Conservation (phyloP, 1,140 invertebrate genomes). For the Drosophila bocqueti region DNA sequence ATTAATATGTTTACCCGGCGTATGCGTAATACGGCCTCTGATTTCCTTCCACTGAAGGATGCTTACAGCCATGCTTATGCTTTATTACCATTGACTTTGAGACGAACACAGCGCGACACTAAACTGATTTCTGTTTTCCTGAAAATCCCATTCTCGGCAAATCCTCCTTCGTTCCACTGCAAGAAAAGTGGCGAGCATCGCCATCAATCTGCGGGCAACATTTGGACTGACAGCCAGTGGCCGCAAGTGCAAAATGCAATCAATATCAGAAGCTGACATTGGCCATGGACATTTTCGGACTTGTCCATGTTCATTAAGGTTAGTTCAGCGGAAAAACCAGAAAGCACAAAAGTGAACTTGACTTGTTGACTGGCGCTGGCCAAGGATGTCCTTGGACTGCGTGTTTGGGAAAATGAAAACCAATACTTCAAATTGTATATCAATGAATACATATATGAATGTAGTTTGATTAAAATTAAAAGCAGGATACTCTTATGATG, state of each 20-base stretch:
- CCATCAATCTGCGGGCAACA: slow-evolving; percentile 29
- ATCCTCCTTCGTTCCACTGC: background rate
- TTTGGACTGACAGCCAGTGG: slow-evolving; percentile 38
- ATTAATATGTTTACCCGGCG: slow-evolving; percentile 61
- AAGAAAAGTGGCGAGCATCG: slow-evolving; percentile 35
- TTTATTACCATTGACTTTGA: slow-evolving; percentile 6
- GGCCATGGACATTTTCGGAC: slow-evolving; percentile 25
- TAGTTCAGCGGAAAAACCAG: slow-evolving; percentile 16
- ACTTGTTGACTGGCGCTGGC: background rate
- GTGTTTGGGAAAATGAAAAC: slow-evolving; percentile 3
- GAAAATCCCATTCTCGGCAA: slow-evolving; percentile 4
- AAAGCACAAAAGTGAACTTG: slow-evolving; percentile 8
- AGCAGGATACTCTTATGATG: background rate
- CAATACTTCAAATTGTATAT: slow-evolving; percentile 1
- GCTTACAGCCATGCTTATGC: background rate
- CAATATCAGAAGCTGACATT: slow-evolving; percentile 57
- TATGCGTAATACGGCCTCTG: slow-evolving; percentile 45
- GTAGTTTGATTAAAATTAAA: background rate
- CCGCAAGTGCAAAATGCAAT: slow-evolving; percentile 57
- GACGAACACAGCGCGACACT: slow-evolving; percentile 3
- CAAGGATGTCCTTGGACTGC: background rate
- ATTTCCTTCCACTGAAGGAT: background rate
- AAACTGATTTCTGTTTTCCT: slow-evolving; percentile 8
- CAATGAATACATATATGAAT: background rate
- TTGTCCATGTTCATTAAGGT: slow-evolving; percentile 42